Evolutionary conservation across 2,888 invertebrate species (phyloP).

Genomic region (Oligia strigilis): DNA sequence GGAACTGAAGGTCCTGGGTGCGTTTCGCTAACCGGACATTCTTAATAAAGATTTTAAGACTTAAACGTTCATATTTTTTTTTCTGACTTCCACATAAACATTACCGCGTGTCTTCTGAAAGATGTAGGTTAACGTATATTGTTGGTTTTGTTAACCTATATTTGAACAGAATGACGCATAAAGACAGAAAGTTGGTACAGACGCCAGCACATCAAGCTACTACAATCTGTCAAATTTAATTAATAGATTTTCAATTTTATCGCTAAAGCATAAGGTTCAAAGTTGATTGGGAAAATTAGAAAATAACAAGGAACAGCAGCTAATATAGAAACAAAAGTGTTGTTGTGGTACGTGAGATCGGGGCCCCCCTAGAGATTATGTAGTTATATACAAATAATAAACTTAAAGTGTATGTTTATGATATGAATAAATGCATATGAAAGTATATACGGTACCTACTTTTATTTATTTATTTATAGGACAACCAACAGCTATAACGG

Average conservation of each 20-base stretch:
- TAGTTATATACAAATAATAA: not conserved
- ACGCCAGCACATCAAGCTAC: too few species aligned
- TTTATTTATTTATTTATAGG: too few species aligned
- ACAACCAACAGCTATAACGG: too few species aligned
- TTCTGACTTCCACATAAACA: not conserved
- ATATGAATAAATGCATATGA: not conserved
- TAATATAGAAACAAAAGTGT: not conserved
- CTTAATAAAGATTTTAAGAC: not conserved
- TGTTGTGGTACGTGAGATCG: not conserved
- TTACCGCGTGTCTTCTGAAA: not conserved
- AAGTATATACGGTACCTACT: not conserved
- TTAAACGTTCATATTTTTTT: not conserved
- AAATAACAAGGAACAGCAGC: not conserved
- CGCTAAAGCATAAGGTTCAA: too few species aligned
- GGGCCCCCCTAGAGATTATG: not conserved
- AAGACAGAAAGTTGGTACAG: not conserved
- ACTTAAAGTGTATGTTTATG: not conserved
- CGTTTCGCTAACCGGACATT: not conserved
- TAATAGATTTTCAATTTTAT: too few species aligned
- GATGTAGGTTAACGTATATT: not conserved
- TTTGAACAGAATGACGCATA: not conserved
- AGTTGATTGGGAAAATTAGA: not conserved
- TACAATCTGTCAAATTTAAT: too few species aligned
- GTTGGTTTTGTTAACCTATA: not conserved
- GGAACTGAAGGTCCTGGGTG: not conserved